Base-by-base conservation (phyloP, 2,888 invertebrate genomes). In the Tortricodes alternella region DNA sequence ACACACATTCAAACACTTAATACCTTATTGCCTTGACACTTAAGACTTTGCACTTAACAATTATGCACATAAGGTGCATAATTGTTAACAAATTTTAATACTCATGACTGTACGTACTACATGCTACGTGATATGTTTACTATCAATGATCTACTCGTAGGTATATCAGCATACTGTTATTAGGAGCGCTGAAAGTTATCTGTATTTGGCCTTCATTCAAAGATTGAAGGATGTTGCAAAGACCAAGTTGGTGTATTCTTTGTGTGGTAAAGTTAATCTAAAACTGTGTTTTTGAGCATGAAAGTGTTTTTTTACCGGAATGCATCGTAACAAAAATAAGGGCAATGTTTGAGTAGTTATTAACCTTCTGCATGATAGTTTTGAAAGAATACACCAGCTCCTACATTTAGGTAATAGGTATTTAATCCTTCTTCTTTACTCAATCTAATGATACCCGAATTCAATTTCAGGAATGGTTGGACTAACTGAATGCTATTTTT, bases 391-490 rank as follows among this genome's bases (percentile, higher is more conserved):
- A 27, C 44, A n/a, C 44, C 29, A 23, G 24, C 18, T 9, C n/a
- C 13, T 15, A 8, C 13, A 23, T 16, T n/a, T 11, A 43, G 9
- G 27, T 34, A 15, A n/a, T 18, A 18, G 7, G 27, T 4, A 15
- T 7, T 11, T 1, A 15, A n/a, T 8, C 4, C 9, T 6, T 1
- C n/a, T 34, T 5, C 7, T 13, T 11, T 34, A 29, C 9, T 32
- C 9, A 9, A 6, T 19, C 48, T 48, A 9, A 53, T 43, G 16
- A 44, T 21, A 9, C 9, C 13, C 21, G 13, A 32, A 63, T 53
- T 48, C n/a, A 50, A 61, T 88, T 88, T 63, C 88, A 90, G 89
- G 89, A 86, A 59, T 89, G 89, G 89, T 80, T 85, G 73, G 85
- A 89, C 83, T 89, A 89, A 86, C 80, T 65, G 61, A 68, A 80